Evolutionary conservation across 2,888 invertebrate genomes (phyloP).

Genomic region (Drosophila tanythrix): DNA sequence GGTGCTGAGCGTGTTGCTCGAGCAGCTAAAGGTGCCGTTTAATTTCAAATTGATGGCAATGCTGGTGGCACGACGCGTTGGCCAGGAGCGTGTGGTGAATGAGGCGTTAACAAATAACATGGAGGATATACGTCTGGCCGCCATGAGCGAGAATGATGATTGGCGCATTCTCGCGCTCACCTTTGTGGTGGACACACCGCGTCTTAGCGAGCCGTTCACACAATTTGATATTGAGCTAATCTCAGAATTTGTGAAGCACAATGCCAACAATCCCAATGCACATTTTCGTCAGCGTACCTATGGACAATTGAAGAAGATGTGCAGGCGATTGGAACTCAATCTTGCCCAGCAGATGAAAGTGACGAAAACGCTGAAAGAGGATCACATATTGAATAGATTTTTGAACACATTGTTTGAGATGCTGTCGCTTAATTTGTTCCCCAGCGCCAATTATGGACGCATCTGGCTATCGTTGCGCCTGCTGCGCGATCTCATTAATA

Average conservation of each 20-base stretch:
- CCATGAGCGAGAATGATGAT: slow-evolving; percentile 86
- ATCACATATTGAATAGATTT: slow-evolving; percentile 85
- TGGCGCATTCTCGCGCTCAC: slow-evolving; percentile 85
- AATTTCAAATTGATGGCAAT: slow-evolving; percentile 1
- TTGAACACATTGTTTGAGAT: slow-evolving; percentile 85
- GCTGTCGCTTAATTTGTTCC: slow-evolving; percentile 87
- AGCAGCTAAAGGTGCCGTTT: not conserved
- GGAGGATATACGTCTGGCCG: slow-evolving; percentile 85
- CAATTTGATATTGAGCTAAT: not conserved
- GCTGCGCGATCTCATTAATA: slow-evolving; percentile 83
- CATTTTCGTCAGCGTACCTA: not conserved
- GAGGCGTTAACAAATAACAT: not conserved
- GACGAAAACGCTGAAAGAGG: not conserved
- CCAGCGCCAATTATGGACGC: slow-evolving; percentile 87
- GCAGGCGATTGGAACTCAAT: slow-evolving; percentile 85
- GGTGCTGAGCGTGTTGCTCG: not conserved
- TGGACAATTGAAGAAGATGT: not conserved
- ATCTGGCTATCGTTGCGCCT: slow-evolving; percentile 71
- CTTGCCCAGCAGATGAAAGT: slow-evolving; percentile 61
- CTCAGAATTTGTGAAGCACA: not conserved
- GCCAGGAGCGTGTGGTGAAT: not conserved
- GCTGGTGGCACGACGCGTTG: slow-evolving; percentile 83
- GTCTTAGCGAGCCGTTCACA: slow-evolving; percentile 86
- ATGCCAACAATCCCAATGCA: not conserved
- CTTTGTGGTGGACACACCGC: slow-evolving; percentile 90